Base-by-base conservation (phyloP, 2,113 vertebrate genomes). In the Sialia sialis region DNA sequence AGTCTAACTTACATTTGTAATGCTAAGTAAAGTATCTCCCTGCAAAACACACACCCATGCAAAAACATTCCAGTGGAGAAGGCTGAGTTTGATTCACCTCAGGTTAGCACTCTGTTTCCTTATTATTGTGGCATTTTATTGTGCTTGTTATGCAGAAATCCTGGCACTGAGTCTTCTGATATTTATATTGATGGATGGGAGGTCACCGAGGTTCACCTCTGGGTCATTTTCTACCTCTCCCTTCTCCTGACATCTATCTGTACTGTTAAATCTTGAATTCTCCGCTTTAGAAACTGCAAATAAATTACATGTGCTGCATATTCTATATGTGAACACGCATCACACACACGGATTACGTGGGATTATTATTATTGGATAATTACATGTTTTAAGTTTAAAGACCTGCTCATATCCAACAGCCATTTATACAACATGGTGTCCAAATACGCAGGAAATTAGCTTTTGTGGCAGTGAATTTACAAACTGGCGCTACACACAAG, bases 1-100 rank as follows among this genome's bases (percentile, higher is more conserved):
- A 90, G 52, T 93, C 69, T 92, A 78, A 91, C 83, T 95, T 76
- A 49, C 81, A 97, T 97, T 96, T 96, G 92, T 95, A 95, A 95
- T 94, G 67, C 91, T 97, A 96, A 97, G 93, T 95, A 68, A 97
- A 96, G 92, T 82, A 97, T 94, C 85, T 96, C 78, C 83, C 87
- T 92, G 84, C 91, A 97, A 95, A 95, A 96, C 74, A 39, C 60
- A 34, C 67, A 83, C 73, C 64, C 76, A 15, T 75, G 95, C 78
- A 83, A 84, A 95, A 95, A 89, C 81, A 79, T 82, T 59, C 51
- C 64, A 79, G 43, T 64, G 85, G 56, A 86, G 89, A 85, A 94
- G 76, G 70, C 62, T 62, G 48, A 9, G 73, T 56, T 79, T 59
- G 85, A 91, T 96, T 97, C 94, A 68, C 58, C 44, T 48, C 69